phyloP scores from a whole-genome alignment of 2,113 vertebrate genomes.

The Ancistrus triradiatus region DNA sequence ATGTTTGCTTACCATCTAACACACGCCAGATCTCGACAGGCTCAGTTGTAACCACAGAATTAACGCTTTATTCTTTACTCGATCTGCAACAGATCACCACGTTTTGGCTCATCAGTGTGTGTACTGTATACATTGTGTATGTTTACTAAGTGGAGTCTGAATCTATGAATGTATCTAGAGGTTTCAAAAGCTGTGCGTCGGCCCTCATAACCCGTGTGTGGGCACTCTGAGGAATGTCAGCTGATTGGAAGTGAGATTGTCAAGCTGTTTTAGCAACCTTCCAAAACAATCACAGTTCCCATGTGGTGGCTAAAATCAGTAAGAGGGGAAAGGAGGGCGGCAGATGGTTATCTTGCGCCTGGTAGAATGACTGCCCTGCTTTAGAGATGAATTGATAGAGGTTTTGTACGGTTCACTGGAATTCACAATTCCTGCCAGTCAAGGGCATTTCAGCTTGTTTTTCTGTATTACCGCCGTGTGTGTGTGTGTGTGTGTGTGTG shows the following conservation, averaged over 20 bases:
- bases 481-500: no score
- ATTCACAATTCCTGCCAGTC: conserved; percentile 38
- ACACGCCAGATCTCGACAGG: no score
- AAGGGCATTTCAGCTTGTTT: conserved; percentile 13
- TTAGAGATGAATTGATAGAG: conserved; percentile 18
- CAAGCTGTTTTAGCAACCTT: conserved; percentile 23
- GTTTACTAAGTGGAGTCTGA: no score
- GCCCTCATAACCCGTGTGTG: conserved; percentile 28
- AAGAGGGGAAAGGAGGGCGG: conserved; percentile 9
- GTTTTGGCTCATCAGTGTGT: no score
- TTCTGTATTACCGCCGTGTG: conserved; percentile 2
- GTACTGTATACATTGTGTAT: no score
- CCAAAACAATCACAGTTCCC: conserved; percentile 13
- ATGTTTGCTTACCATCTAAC: no score
- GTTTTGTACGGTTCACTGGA: conserved; percentile 36
- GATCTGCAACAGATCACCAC: no score
- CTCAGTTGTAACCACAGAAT: no score
- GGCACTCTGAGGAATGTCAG: conserved; percentile 16
- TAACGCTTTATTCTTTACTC: no score
- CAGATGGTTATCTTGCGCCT: conserved; percentile 32
- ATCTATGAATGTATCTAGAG: no score
- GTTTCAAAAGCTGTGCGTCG: conserved; percentile 1
- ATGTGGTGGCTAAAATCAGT: conserved; percentile 25
- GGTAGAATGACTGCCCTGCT: conserved; percentile 22
- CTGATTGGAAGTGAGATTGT: conserved; percentile 29